These are phyloP conservation scores for Heliconius hortense DNA, from an alignment of 2,888 invertebrate genomes.

Conservation along the genomic window DNA sequence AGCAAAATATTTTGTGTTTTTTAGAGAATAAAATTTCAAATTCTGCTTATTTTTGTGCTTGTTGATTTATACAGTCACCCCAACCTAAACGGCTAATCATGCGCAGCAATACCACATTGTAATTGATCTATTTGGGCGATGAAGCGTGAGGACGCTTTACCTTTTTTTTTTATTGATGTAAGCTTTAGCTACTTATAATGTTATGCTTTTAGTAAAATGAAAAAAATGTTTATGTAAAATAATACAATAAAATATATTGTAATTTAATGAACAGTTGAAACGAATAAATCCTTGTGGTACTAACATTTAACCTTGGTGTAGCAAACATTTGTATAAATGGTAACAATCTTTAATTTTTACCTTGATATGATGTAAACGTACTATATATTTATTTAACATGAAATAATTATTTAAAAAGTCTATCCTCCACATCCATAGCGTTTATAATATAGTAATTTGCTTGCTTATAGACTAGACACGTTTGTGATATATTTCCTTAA, in stretches of 20 bases:
- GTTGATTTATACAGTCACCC: constrained; percentile 31
- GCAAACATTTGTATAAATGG: background rate
- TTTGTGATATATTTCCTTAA: constrained; percentile 13
- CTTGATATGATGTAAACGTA: background rate
- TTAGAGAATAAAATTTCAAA: background rate
- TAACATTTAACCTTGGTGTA: background rate
- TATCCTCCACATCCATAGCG: background rate
- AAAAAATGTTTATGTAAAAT: background rate
- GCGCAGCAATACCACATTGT: constrained; percentile 35
- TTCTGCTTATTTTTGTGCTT: constrained; percentile 11
- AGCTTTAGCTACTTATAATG: constrained; percentile 9
- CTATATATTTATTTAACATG: background rate
- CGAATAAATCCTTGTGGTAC: background rate
- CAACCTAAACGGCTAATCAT: constrained; percentile 34
- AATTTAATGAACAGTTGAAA: background rate
- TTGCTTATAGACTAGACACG: constrained; percentile 12
- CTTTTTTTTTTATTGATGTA: constrained; percentile 34
- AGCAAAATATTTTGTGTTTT: background rate
- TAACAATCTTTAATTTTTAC: no score
- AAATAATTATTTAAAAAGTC: background rate
- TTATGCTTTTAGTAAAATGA: background rate
- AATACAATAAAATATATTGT: background rate
- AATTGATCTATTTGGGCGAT: constrained; percentile 38
- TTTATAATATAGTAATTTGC: constrained; percentile 8
- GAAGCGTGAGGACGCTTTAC: constrained; percentile 38